Conservation (phyloP, 2,797 vertebrate species). For the Hemitrygon akajei region DNA sequence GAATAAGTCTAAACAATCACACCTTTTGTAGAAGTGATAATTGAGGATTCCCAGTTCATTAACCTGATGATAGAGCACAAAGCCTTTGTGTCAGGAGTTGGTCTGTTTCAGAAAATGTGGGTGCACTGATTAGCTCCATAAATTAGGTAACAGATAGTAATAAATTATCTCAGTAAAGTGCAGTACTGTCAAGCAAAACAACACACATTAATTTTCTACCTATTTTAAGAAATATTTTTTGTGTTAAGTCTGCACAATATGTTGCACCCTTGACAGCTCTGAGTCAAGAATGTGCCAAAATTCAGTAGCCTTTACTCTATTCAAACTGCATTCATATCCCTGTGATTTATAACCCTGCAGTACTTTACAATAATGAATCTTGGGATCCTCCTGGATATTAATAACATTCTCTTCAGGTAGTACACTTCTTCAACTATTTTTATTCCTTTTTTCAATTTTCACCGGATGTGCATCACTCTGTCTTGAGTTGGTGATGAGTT, state of each 20-base stretch:
- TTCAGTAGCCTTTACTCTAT: neutral
- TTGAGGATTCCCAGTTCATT: neutral
- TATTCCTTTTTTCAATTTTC: neutral
- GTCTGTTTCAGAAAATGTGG: neutral
- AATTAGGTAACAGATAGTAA: neutral
- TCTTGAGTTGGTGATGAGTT: neutral
- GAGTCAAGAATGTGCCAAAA: too few species aligned
- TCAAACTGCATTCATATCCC: neutral
- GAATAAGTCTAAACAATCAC: slow-evolving; percentile 19
- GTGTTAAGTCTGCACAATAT: neutral
- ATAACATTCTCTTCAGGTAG: neutral
- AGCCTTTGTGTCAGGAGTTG: neutral
- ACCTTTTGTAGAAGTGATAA: slow-evolving; percentile 15
- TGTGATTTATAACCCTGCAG: neutral
- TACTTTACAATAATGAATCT: neutral
- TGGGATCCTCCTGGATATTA: neutral
- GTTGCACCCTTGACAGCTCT: neutral
- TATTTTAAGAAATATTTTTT: neutral
- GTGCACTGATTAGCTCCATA: neutral
- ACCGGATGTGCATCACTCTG: neutral
- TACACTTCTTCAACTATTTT: neutral
- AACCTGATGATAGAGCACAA: neutral
- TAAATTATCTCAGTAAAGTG: neutral
- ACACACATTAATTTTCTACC: neutral
- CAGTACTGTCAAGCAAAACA: neutral